Percentiles rank a stretch among this genome's conserved stretches.
Evolutionary conservation across 2,113 vertebrate species (phyloP).

Genomic region (Haliaeetus leucogaster): DNA sequence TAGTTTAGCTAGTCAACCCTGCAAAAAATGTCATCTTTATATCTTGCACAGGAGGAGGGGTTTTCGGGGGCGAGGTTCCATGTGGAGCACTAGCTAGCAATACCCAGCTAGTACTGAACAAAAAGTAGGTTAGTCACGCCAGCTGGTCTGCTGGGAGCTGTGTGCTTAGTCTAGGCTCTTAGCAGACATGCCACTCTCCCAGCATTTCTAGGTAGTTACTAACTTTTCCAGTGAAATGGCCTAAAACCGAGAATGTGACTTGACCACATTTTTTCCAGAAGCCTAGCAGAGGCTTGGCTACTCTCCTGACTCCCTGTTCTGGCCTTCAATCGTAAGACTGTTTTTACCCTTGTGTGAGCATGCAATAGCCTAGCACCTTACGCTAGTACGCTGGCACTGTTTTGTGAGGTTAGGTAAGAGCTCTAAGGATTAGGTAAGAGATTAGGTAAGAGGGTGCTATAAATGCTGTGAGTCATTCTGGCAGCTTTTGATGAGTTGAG

Average conservation of each 20-base stretch:
- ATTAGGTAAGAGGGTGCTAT: background rate
- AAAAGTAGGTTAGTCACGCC: background rate
- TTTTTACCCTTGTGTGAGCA: background rate
- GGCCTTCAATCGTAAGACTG: background rate
- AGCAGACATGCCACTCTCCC: background rate
- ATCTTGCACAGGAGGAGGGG: background rate
- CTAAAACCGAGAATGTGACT: background rate
- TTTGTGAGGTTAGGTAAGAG: background rate
- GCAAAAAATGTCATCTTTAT: rapidly evolving
- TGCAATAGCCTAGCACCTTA: background rate
- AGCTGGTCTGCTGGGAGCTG: background rate
- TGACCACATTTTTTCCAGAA: background rate
- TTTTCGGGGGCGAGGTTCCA: background rate
- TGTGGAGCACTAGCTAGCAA: background rate
- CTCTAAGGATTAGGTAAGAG: background rate
- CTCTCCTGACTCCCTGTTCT: background rate
- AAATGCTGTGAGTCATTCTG: background rate
- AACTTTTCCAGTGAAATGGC: background rate
- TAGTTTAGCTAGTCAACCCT: background rate
- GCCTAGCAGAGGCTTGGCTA: background rate
- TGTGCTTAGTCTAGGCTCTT: background rate
- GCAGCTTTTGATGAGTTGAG: background rate
- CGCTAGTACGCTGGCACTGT: rapidly evolving
- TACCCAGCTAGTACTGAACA: background rate
- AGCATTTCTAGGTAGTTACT: background rate